phyloP scores from a whole-genome alignment of 2,113 vertebrate species.

The Motacilla alba region DNA sequence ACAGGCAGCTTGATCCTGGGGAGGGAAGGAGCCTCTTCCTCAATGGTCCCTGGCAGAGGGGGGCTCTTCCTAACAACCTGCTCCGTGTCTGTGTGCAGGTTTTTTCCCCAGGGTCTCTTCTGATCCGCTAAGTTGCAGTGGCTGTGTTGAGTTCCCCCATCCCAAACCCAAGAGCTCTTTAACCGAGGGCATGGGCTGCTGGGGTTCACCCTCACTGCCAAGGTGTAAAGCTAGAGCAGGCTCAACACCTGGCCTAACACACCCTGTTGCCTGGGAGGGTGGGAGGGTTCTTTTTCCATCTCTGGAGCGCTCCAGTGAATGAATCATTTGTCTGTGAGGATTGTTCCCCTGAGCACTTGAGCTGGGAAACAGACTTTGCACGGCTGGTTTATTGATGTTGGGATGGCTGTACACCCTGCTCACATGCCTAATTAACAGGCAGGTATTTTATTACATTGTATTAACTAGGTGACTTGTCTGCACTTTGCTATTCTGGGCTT shows the following conservation, averaged over 20 bases:
- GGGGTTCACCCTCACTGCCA: neutral
- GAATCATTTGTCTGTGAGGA: constrained; percentile 30
- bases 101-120: neutral
- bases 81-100: neutral
- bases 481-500: neutral
- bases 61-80: neutral
- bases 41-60: neutral
- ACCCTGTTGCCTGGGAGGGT: neutral
- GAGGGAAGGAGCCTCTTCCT: neutral
- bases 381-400: neutral
- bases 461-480: constrained; percentile 49
- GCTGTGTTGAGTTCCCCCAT: neutral
- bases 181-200: neutral
- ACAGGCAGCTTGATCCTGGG: neutral
- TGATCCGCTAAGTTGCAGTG: neutral
- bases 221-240: neutral
- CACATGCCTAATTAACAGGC: neutral
- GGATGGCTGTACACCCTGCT: neutral
- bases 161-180: neutral
- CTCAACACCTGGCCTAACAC: neutral
- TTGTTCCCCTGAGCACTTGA: constrained; percentile 42
- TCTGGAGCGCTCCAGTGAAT: neutral
- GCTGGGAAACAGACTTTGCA: constrained; percentile 39
- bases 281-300: neutral
- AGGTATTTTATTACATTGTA: constrained; percentile 29